Base-by-base conservation (phyloP, 1,140 invertebrate species). In the Camponotus vicinus region DNA sequence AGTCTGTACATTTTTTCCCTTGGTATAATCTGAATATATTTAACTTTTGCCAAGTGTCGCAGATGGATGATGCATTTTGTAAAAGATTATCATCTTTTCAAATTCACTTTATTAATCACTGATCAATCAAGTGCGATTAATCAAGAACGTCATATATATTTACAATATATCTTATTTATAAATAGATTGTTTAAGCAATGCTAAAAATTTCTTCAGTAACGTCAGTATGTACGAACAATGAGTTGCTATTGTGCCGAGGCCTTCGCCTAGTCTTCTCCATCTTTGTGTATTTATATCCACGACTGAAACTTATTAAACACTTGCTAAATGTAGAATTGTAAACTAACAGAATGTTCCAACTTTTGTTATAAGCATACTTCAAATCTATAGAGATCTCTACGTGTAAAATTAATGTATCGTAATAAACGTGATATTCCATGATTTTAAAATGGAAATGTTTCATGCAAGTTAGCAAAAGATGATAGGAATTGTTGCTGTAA, bases 211-310 rank as follows among this genome's bases (percentile, higher is more conserved):
- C 55, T 49, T n/a, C 21, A 9, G 37, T 21, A 63, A 63, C 27
- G 18, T 76, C 40, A 64, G 55, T 61, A 8, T 75, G 57, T 15
- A 84, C 34, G 70, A 49, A 84, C 55, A 64, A 52, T 77, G 59
- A 27, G 27, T 52, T 40, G 42, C 40, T 63, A 57, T 64, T 18
- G 69, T 8, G 42, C 34, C 45, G 63, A 49, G 40, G 67, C 49
- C 42, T 83, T 49, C 32, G 42, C 45, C 21, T 63, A 34, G 27
- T 83, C 57, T 64, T 76, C 13, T 52, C 7, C 34, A 13, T 84
- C 21, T 34, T 64, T 64, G 32, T 49, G 42, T 64, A 69, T 55
- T 45, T 45, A 49, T 57, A 55, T 40, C 34, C 77, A 55, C 57
- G 18, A 52, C n/a, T 69, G 45, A 45, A 79, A 79, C 45, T 40